A percentile compares a stretch with the other conserved stretches of the same genome.
Conservation (phyloP, 2,888 invertebrate species). For the Drosophila demipolita region DNA sequence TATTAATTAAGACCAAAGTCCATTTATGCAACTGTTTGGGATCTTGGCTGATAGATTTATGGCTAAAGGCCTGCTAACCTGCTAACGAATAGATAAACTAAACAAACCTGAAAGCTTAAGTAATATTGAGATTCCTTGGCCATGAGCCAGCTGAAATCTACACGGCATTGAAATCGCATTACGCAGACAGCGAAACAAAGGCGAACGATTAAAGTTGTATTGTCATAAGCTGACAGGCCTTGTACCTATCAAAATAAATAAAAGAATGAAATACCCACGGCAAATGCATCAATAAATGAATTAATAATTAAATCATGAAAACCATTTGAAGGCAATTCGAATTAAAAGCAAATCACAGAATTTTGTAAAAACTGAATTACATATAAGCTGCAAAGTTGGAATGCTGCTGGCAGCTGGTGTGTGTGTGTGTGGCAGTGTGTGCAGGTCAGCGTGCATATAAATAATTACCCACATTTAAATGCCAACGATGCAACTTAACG, state of each 20-base stretch:
- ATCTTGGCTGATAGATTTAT: constrained; percentile 41
- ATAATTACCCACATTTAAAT: constrained; percentile 60
- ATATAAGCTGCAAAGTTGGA: constrained; percentile 57
- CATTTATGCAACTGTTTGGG: not conserved
- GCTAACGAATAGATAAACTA: constrained; percentile 36
- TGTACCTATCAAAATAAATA: constrained; percentile 15
- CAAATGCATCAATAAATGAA: constrained; percentile 55
- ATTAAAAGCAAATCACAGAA: constrained; percentile 62
- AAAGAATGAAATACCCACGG: not conserved
- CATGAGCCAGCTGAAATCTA: constrained; percentile 51
- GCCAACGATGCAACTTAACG: constrained; percentile 15
- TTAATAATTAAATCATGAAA: constrained; percentile 41
- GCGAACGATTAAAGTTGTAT: constrained; percentile 51
- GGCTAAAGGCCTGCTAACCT: constrained; percentile 42
- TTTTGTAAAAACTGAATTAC: constrained; percentile 68
- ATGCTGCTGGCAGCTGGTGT: not conserved
- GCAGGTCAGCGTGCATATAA: constrained; percentile 45
- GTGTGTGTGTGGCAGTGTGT: constrained; percentile 2
- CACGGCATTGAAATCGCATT: constrained; percentile 69
- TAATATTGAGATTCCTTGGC: constrained; percentile 65
- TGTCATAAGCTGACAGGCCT: constrained; percentile 62
- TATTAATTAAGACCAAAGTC: constrained; percentile 1
- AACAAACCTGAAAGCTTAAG: constrained; percentile 41
- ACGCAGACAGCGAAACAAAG: constrained; percentile 28
- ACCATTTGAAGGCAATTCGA: constrained; percentile 46